phyloP scores from a whole-genome alignment of 2,888 invertebrate genomes.

The Galeopsomyia nigrocyanea region DNA sequence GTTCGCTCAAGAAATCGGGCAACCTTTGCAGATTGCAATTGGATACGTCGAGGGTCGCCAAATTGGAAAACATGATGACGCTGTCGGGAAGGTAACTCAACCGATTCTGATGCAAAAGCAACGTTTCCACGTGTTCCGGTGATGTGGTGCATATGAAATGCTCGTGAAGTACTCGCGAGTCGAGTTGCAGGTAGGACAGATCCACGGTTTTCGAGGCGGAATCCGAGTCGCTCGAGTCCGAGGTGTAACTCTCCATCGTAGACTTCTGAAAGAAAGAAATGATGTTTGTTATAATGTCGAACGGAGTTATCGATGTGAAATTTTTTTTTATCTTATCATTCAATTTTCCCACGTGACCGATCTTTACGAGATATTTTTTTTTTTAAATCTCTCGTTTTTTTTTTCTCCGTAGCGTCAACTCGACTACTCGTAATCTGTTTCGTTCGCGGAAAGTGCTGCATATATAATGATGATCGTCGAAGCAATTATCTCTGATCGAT shows the following conservation, averaged over 20 bases:
- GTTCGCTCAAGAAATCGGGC: conserved; percentile 81
- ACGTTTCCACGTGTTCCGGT: conserved; percentile 78
- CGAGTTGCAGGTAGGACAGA: conserved; percentile 75
- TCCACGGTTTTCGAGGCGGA: conserved; percentile 81
- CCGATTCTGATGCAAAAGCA: conserved; percentile 90
- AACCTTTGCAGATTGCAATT: conserved; percentile 84
- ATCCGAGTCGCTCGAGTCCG: conserved; percentile 87
- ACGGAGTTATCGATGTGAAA: no score
- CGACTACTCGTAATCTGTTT: no score
- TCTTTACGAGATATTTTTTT: not conserved
- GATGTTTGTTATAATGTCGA: no score
- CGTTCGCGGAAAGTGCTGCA: no score
- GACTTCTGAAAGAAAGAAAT: not conserved
- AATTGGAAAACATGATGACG: conserved; percentile 77
- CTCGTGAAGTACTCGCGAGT: conserved; percentile 73
- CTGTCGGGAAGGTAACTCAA: conserved; percentile 80
- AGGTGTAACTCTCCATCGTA: conserved; percentile 85
- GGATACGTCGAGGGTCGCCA: conserved; percentile 88
- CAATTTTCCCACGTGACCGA: conserved; percentile 10
- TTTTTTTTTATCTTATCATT: conserved; percentile 13
- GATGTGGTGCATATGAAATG: conserved; percentile 75
- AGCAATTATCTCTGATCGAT: no score
- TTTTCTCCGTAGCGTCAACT: no score
- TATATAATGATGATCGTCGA: no score
- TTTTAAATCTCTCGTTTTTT: no score